These are phyloP conservation scores for Subacronicta megacephala DNA, from an alignment of 2,888 invertebrate species.

Conservation along the genomic window DNA sequence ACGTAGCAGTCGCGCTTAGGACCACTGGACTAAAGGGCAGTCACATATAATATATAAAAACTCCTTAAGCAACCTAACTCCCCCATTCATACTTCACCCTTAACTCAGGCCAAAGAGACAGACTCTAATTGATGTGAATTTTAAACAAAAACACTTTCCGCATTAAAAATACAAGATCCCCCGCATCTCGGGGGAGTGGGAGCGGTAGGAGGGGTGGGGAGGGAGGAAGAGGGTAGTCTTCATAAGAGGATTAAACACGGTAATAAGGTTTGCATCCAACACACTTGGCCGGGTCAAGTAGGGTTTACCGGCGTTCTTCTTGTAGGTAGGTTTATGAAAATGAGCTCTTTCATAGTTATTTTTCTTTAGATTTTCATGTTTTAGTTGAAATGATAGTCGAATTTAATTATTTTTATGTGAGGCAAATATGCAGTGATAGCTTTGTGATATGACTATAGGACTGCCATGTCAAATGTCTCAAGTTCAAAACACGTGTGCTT, in stretches of 20 bases:
- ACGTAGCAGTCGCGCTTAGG: no score
- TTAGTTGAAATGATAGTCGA: neutral
- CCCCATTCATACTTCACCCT: no score
- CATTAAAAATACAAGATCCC: slow-evolving; percentile 58
- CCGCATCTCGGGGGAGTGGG: slow-evolving; percentile 31
- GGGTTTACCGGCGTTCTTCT: slow-evolving; percentile 66
- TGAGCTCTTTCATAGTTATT: slow-evolving; percentile 21
- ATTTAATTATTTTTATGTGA: no score
- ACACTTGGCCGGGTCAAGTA: slow-evolving; percentile 80
- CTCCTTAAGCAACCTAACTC: no score
- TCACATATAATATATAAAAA: no score
- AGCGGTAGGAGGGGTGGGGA: slow-evolving; percentile 6
- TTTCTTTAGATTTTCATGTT: slow-evolving; percentile 8
- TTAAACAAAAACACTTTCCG: slow-evolving; percentile 56
- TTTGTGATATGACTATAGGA: no score
- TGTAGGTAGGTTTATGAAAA: slow-evolving; percentile 27
- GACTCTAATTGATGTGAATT: slow-evolving; percentile 55
- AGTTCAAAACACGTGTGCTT: no score
- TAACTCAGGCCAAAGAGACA: slow-evolving; percentile 12
- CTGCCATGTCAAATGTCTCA: no score
- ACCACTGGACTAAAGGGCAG: no score
- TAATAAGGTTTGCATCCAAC: slow-evolving; percentile 82
- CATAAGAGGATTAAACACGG: slow-evolving; percentile 82
- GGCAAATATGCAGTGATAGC: no score
- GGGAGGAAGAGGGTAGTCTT: slow-evolving; percentile 57